These are phyloP conservation scores for Crossocerus cetratus DNA, from an alignment of 2,888 invertebrate genomes.

Conservation along the genomic window DNA sequence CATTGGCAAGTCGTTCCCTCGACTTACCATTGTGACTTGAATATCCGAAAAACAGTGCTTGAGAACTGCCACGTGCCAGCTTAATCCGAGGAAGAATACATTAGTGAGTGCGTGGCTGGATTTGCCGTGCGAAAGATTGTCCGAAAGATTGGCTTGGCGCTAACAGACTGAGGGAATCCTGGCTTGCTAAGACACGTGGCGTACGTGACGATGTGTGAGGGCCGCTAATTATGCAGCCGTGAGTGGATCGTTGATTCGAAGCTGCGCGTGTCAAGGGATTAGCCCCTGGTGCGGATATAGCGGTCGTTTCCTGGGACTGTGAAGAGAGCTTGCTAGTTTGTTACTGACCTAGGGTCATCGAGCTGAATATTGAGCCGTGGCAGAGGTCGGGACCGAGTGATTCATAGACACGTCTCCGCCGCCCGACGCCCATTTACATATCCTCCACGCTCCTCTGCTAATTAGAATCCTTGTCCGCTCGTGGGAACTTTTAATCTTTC, in stretches of 20 bases:
- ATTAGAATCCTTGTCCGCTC: constrained; percentile 22
- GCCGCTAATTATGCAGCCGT: constrained; percentile 13
- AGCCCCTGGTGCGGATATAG: background rate
- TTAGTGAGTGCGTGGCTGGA: too few species aligned
- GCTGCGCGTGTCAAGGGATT: constrained; percentile 6
- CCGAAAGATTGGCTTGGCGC: too few species aligned
- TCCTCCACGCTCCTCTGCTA: constrained; percentile 14
- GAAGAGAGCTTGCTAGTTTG: constrained; percentile 6
- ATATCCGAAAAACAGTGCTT: too few species aligned
- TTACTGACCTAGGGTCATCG: constrained; percentile 50
- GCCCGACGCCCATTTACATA: constrained; percentile 24
- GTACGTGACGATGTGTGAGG: constrained; percentile 5
- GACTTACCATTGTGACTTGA: too few species aligned
- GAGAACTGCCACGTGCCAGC: too few species aligned
- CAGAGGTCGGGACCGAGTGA: constrained; percentile 28
- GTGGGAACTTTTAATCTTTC: background rate
- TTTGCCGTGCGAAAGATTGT: too few species aligned
- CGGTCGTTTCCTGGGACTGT: constrained; percentile 1
- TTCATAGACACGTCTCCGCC: constrained; percentile 17
- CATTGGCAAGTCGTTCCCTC: too few species aligned
- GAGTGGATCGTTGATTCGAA: constrained; percentile 14
- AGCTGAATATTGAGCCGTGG: constrained; percentile 35
- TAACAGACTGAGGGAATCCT: too few species aligned
- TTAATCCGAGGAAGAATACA: too few species aligned
- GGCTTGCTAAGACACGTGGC: background rate